A percentile compares a stretch with the other conserved stretches of the same genome.
These are phyloP conservation scores for Acrocera orbiculus DNA, from an alignment of 2,888 invertebrate genomes.

Conservation along the genomic window DNA sequence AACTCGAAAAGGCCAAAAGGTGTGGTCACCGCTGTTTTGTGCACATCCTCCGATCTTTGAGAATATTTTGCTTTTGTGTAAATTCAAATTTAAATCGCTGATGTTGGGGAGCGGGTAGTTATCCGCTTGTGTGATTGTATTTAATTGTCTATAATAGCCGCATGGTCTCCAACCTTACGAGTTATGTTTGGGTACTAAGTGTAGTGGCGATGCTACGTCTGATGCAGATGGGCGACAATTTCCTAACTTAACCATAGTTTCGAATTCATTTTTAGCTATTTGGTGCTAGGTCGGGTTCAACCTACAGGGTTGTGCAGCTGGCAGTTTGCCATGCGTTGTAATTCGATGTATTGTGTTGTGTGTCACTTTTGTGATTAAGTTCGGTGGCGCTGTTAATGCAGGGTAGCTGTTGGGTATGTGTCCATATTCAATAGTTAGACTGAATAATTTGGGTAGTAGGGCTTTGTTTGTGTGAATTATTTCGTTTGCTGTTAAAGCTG, in stretches of 20 bases:
- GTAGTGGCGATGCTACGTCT: too few relatives aligned
- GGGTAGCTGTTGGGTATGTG: not conserved
- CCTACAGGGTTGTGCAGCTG: conserved; percentile 8
- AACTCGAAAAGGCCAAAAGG: conserved; percentile 22
- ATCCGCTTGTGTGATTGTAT: too few relatives aligned
- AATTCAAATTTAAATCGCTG: not conserved
- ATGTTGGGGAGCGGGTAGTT: too few relatives aligned
- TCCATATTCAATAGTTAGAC: not conserved
- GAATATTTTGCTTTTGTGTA: conserved; percentile 10
- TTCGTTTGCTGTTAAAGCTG: too few relatives aligned
- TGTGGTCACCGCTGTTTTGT: conserved; percentile 21
- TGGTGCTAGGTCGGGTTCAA: conserved; percentile 13
- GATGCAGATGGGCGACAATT: too few relatives aligned
- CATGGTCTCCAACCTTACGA: too few relatives aligned
- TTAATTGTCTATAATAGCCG: too few relatives aligned
- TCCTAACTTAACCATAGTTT: too few relatives aligned
- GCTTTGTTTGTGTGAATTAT: not conserved
- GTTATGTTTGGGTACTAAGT: too few relatives aligned
- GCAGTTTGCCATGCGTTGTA: conserved; percentile 8
- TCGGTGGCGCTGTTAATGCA: not conserved
- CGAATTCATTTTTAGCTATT: too few relatives aligned
- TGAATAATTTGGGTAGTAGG: not conserved
- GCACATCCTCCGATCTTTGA: conserved; percentile 16
- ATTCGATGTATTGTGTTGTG: conserved; percentile 7
- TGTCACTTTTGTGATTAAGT: not conserved